Conservation (phyloP, 2,797 vertebrate genomes). For the Pterois miles region DNA sequence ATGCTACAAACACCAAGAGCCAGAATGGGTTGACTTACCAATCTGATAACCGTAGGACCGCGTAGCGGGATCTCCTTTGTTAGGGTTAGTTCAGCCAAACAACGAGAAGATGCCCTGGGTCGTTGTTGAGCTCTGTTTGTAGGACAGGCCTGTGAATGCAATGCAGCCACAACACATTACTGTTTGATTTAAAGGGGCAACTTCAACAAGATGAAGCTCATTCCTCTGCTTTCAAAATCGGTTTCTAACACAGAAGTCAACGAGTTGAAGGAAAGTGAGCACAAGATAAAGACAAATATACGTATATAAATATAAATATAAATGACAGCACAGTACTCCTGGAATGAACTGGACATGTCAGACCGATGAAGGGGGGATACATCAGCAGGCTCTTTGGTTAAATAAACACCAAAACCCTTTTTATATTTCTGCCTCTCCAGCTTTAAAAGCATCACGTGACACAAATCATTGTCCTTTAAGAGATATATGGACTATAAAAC, state of each 20-base stretch:
- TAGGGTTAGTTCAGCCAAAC: too few relatives aligned
- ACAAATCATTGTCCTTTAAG: background rate
- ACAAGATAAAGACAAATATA: conserved; percentile 6
- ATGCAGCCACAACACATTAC: background rate
- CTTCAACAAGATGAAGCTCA: conserved; percentile 19
- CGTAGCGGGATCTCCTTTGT: too few relatives aligned
- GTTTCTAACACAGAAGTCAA: background rate
- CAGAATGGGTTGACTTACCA: too few relatives aligned
- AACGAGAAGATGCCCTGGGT: too few relatives aligned
- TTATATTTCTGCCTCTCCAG: background rate
- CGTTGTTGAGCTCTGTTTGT: too few relatives aligned
- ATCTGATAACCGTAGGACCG: too few relatives aligned
- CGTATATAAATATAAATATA: too few relatives aligned
- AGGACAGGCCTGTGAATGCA: too few relatives aligned
- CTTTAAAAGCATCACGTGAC: background rate
- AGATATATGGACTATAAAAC: background rate
- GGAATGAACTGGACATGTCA: conserved; percentile 22
- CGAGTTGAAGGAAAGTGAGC: background rate
- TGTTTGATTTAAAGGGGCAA: background rate
- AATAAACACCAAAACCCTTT: background rate
- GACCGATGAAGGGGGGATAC: background rate
- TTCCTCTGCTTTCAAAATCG: conserved; percentile 10
- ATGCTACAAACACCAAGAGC: too few relatives aligned
- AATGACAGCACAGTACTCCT: conserved; percentile 10
- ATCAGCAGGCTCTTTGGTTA: background rate